Evolutionary conservation across 2,797 vertebrate species (phyloP).

Genomic region (Champsocephalus gunnari): DNA sequence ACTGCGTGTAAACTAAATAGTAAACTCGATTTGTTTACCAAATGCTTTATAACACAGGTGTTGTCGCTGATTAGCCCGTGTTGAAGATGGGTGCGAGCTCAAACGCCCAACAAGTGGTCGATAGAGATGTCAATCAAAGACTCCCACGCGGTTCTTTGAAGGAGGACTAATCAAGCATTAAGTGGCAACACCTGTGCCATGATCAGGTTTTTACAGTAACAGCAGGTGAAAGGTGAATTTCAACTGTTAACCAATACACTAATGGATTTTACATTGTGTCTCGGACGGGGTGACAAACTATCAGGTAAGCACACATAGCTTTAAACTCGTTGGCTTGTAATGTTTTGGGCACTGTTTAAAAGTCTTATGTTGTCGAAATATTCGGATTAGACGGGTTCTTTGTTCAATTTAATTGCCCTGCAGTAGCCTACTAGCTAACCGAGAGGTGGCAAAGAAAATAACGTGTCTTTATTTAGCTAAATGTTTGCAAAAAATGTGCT

Average conservation of each 20-base stretch:
- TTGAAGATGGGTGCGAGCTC: background rate
- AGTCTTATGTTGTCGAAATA: background rate
- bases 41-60: no score
- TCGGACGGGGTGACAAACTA: slow-evolving; percentile 7
- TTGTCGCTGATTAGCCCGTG: slow-evolving; percentile 6
- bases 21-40: no score
- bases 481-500: background rate
- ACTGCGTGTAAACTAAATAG: no score
- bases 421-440: background rate
- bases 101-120: background rate
- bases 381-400: slow-evolving; percentile 16
- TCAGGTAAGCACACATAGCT: slow-evolving; percentile 6
- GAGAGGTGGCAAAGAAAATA: slow-evolving; percentile 37
- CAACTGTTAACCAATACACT: background rate
- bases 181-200: slow-evolving; percentile 14
- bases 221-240: background rate
- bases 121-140: slow-evolving; percentile 34
- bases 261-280: slow-evolving; percentile 2
- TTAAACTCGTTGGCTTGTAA: slow-evolving; percentile 8
- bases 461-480: slow-evolving; percentile 9
- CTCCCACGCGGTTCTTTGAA: background rate
- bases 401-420: slow-evolving; percentile 44
- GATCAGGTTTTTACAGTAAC: background rate
- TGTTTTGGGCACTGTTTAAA: slow-evolving; percentile 15
- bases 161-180: slow-evolving; percentile 14